Evolutionary conservation across 1,140 invertebrate genomes (phyloP), one percentile per base, ranked within the genome.

Genomic region (Arion vulgaris): DNA sequence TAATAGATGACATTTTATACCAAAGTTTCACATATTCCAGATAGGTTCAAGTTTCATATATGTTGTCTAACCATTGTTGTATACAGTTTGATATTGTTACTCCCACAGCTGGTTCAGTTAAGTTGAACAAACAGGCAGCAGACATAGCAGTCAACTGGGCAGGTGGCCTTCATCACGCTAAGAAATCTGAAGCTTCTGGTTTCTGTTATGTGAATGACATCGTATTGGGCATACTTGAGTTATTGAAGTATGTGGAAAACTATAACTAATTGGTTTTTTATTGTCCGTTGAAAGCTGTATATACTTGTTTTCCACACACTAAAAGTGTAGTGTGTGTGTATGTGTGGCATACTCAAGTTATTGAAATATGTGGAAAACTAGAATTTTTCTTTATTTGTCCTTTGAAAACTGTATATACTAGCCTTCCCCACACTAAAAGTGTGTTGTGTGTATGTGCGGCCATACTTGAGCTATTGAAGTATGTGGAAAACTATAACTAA

Each of bases 131-230:
- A 85, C 91, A 93, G 84, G 89, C 89, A 75, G 91, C 92, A 92
- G 98, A 99, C 91, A 99, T 99, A 86, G 98, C 98, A 13, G 96
- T 99, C 36, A 99, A 99, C 93, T 99, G 98, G 99, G 97, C 97
- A 5, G 98, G 99, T 28, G 99, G 99, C 0, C 93, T 99, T 36
- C 99, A 99, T 94, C 99, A 99, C 93, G 98, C 99, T 0, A 99
- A 99, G 92, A 99, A 99, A 91, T 99, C 98, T 90, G 98, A 99
- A 93, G 98, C 98, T 0, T 98, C 97, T 19, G 97, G 97, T 38
- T 99, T 99, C 90, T 99, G 98, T 92, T 99, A 99, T 89, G 97
- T 99, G 0, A 99, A 99, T 90, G 98, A 99, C 91, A 99, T 99
- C 87, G 98, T 99, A 0, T 97, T 99, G 84, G 98, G 96, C 0